Evolutionary conservation across 2,888 invertebrate genomes (phyloP), one percentile per base, ranked within the genome.

Genomic region (Pyrochroa serraticornis): DNA sequence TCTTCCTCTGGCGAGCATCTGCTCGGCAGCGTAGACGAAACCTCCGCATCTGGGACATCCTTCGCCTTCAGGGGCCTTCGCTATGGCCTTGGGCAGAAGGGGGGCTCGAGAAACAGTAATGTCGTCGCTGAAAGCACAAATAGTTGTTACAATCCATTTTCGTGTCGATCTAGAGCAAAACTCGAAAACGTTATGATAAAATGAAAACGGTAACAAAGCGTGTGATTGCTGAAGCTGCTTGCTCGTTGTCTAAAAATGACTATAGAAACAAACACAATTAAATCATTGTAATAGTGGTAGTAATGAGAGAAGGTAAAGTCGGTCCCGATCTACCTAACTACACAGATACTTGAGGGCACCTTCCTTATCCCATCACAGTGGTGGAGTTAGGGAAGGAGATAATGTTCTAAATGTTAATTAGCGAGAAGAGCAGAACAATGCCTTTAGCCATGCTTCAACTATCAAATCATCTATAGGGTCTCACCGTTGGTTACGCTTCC

Each of bases 1-100:
- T 85, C 89, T 86, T 84, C 92, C 93, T 78, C 92, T 87, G 68
- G 93, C 93, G 74, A 94, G 84, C 93, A 93, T 93, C 82, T 93
- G 92, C 81, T 95, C 94, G 59, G 94, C 94, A 63, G 92, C 92
- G 80, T 93, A 95, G 50, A 94, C 94, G 77, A 81, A 92, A 64
- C 93, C 93, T 64, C 93, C 93, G 77, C 93, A 94, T 71, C 93
- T 85, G 31, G 93, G 94, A 75, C 94, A 94, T 61, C 93, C 93
- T 79, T 92, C 85, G 48, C 93, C 93, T 69, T 90, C 90, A 36
- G 91, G 91, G 46, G 93, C 92, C 80, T 88, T 90, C 31, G 91
- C 90, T 76, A 91, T 90, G 61, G 84, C 82, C 70, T 88, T 86
- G 34, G 91, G 66, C 14, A 77, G 55, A 14, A 78, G 66, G 14